Conservation (phyloP, 2,888 invertebrate species). For the Phaonia tiefii region DNA sequence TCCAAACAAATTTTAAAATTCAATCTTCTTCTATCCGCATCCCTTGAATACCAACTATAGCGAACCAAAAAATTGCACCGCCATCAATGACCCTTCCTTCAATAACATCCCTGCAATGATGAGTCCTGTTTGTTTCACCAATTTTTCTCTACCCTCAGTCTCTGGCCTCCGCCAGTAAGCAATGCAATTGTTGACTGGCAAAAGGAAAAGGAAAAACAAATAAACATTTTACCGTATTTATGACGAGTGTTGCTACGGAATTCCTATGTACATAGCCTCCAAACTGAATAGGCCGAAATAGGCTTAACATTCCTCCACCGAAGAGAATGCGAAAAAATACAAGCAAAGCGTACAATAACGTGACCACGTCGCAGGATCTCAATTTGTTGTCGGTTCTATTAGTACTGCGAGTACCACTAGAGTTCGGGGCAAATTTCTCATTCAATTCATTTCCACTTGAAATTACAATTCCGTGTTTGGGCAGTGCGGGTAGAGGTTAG, state of each 20-base stretch:
- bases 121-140: slow-evolving; percentile 41
- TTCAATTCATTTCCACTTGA: slow-evolving; percentile 76
- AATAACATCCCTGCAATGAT: not conserved
- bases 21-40: too few relatives aligned
- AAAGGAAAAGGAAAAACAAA: too few relatives aligned
- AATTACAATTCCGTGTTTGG: slow-evolving; percentile 75
- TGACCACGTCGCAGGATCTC: slow-evolving; percentile 7
- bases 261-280: not conserved
- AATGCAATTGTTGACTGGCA: too few relatives aligned
- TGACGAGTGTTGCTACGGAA: not conserved
- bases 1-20: too few relatives aligned
- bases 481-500: not conserved
- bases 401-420: slow-evolving; percentile 52
- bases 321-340: slow-evolving; percentile 33
- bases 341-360: slow-evolving; percentile 28
- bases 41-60: slow-evolving; percentile 23
- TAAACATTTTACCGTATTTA: slow-evolving; percentile 24
- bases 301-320: slow-evolving; percentile 31
- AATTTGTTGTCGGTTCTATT: slow-evolving; percentile 41
- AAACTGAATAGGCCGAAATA: slow-evolving; percentile 18
- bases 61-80: slow-evolving; percentile 40
- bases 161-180: not conserved
- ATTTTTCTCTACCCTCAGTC: slow-evolving; percentile 14
- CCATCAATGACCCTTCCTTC: slow-evolving; percentile 19
- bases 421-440: slow-evolving; percentile 76